These are phyloP conservation scores for Poecilia gillii DNA, from an alignment of 2,797 vertebrate species.

Conservation along the genomic window DNA sequence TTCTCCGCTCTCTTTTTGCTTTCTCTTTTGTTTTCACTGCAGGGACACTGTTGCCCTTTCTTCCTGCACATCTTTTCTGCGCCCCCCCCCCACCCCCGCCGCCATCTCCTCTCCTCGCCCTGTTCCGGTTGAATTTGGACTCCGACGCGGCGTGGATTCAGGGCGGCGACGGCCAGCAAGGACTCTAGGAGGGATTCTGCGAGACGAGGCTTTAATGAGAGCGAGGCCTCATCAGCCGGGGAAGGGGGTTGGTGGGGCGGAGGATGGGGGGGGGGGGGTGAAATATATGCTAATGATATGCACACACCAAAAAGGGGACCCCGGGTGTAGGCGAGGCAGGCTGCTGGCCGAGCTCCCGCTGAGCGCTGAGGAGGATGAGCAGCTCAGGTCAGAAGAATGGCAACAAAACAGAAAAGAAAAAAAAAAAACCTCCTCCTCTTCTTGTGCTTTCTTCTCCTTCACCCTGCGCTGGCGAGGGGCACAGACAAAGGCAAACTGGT, in stretches of 20 bases:
- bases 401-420: slow-evolving; percentile 88
- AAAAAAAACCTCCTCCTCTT: slow-evolving; percentile 73
- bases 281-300: slow-evolving; percentile 99
- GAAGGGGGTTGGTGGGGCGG: background rate
- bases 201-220: slow-evolving; percentile 92
- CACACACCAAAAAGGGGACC: slow-evolving; percentile 86
- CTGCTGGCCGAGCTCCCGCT: slow-evolving; percentile 85
- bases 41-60: slow-evolving; percentile 84
- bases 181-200: slow-evolving; percentile 87
- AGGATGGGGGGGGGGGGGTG: slow-evolving; percentile 29
- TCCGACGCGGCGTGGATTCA: slow-evolving; percentile 85
- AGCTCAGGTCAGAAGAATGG: slow-evolving; percentile 92
- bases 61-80: slow-evolving; percentile 71
- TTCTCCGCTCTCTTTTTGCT: slow-evolving; percentile 65
- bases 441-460: slow-evolving; percentile 66
- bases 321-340: slow-evolving; percentile 67
- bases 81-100: slow-evolving; percentile 49
- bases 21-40: slow-evolving; percentile 81
- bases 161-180: slow-evolving; percentile 87
- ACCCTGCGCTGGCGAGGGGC: slow-evolving; percentile 81
- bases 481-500: slow-evolving; percentile 83
- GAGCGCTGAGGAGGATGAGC: slow-evolving; percentile 91
- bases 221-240: slow-evolving; percentile 88
- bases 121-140: slow-evolving; percentile 73
- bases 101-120: slow-evolving; percentile 21